Evolutionary conservation across 2,113 vertebrate genomes (phyloP).

Genomic region (Semicossyphus pulcher): DNA sequence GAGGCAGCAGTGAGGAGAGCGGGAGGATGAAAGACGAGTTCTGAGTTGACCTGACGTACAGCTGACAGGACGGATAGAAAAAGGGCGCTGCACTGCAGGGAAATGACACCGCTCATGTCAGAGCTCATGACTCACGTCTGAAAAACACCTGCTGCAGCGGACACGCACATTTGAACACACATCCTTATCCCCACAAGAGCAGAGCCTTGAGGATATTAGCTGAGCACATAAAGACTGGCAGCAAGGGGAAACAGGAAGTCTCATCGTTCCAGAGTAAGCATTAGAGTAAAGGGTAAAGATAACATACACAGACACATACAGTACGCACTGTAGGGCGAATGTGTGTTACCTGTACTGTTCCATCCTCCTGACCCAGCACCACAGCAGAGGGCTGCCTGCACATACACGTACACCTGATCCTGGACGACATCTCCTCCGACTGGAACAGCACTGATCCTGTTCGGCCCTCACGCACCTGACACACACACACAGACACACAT

Average conservation of each 20-base stretch:
- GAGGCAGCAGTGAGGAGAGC: constrained; percentile 4
- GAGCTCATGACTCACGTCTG: constrained; percentile 48
- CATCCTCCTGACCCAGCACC: constrained; percentile 87
- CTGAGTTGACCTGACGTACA: constrained; percentile 19
- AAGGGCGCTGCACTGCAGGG: too few relatives aligned
- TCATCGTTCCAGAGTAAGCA: too few relatives aligned
- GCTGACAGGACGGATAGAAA: constrained; percentile 34
- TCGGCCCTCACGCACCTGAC: constrained; percentile 88
- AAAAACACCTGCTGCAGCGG: constrained; percentile 41
- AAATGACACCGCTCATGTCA: constrained; percentile 42
- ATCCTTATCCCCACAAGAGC: neutral
- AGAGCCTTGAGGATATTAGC: too few relatives aligned
- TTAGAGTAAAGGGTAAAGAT: too few relatives aligned
- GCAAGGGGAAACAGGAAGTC: too few relatives aligned
- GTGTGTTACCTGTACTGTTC: constrained; percentile 87
- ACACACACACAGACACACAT: constrained; percentile 20
- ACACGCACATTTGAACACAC: neutral
- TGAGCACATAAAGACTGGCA: too few relatives aligned
- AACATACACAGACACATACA: neutral
- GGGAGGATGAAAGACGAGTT: constrained; percentile 12
- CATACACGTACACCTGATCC: constrained; percentile 89
- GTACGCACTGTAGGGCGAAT: neutral
- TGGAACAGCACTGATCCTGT: constrained; percentile 84
- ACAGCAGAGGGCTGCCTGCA: constrained; percentile 79
- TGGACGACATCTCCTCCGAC: constrained; percentile 82